Evolutionary conservation across 2,797 vertebrate species (phyloP), one percentile per base, ranked within the genome.

Genomic region (Mallotus villosus): DNA sequence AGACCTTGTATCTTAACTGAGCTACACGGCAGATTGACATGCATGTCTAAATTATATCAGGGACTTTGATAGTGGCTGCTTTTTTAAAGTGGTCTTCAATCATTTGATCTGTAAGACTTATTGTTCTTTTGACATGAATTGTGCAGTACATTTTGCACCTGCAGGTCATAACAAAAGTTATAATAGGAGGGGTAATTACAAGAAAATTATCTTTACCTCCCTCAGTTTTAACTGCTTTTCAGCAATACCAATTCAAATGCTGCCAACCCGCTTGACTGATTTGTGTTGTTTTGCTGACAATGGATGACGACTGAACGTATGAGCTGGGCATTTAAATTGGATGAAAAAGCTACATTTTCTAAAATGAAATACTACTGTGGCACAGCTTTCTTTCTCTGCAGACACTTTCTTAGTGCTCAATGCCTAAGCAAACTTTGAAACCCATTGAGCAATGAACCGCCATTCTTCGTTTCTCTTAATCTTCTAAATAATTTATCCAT

Each of bases 181-280:
- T 60, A n/a, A 34, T 29, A 9, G 34, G 27, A 1, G 25, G 5
- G 61, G 8, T 29, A 63, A 32, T 34, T 32, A 17, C 19, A 63
- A 8, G 32, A 63, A 34, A 6, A 34, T 63, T 27, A 63, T 34
- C 78, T 80, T 81, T 74, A 83, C 81, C 81, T 73, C 70, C 81
- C 67, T 67, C 5, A 34, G 32, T 29, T 29, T 29, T 2, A 34
- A 34, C 32, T 34, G 5, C 32, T 41, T 12, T 12, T 41, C 2
- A 41, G 19, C 27, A 75, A 76, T 82, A 37, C 69, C 37, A 69
- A 84, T 76, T 62, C 19, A 62, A 62, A 32, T 63, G 63, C 78
- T 70, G 71, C 55, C 64, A 78, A 74, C 73, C 27, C n/a, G n/a
- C 74, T 81, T 78, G 27, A 61, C 60, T 55, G 29, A 75, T 84